Conservation (phyloP, 2,797 vertebrate genomes). For the Nannoperca obscura region DNA sequence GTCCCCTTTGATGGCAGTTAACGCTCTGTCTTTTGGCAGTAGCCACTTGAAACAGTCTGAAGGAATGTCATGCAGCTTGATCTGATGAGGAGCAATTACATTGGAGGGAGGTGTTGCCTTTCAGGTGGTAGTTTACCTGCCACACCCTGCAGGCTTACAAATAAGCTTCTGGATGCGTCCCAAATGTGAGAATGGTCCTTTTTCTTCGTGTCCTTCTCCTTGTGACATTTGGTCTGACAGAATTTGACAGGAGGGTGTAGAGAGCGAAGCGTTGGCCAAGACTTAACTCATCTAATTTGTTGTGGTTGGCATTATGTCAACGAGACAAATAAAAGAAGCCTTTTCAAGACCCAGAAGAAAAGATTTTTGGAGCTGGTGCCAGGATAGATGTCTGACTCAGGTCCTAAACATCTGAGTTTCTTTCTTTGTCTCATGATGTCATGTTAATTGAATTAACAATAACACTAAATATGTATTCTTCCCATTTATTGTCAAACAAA, state of each 20-base stretch:
- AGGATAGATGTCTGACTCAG: slow-evolving; percentile 27
- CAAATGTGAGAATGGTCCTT: slow-evolving; percentile 60
- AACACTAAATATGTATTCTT: slow-evolving; percentile 25
- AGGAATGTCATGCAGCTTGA: slow-evolving; percentile 76
- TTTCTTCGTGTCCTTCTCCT: slow-evolving; percentile 45
- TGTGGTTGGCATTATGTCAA: slow-evolving; percentile 55
- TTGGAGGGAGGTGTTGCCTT: slow-evolving; percentile 73
- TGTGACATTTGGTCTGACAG: slow-evolving; percentile 57
- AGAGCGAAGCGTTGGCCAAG: slow-evolving; percentile 31
- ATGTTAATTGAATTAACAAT: slow-evolving; percentile 34
- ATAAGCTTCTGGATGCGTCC: slow-evolving; percentile 69
- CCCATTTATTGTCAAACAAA: slow-evolving; percentile 32
- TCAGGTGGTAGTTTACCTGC: slow-evolving; percentile 72
- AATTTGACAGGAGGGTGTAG: slow-evolving; percentile 56
- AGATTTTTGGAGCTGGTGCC: slow-evolving; percentile 16
- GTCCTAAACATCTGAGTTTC: slow-evolving; percentile 17
- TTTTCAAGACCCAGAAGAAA: slow-evolving; percentile 41
- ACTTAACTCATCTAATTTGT: slow-evolving; percentile 50
- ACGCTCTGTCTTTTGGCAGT: slow-evolving; percentile 59
- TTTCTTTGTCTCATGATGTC: slow-evolving; percentile 33
- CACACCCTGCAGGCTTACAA: slow-evolving; percentile 73
- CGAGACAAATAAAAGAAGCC: slow-evolving; percentile 48
- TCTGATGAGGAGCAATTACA: slow-evolving; percentile 77
- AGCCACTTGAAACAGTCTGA: slow-evolving; percentile 63
- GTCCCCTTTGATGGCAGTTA: slow-evolving; percentile 64